A percentile compares a stretch with the other conserved stretches of the same genome.
Evolutionary conservation across 2,888 invertebrate genomes (phyloP).

Genomic region (Sarcophaga rosellei): DNA sequence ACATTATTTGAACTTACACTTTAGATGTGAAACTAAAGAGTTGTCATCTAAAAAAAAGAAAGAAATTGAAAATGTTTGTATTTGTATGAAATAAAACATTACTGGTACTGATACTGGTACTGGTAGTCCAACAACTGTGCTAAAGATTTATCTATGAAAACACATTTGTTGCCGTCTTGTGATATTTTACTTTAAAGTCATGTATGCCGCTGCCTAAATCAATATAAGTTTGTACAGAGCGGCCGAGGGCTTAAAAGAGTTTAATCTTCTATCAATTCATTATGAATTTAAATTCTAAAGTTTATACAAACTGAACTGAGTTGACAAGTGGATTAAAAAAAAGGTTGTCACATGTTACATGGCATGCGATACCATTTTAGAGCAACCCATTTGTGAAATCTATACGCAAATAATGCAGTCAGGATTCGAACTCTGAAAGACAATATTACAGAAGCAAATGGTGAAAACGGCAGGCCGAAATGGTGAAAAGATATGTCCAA

Average conservation of each 20-base stretch:
- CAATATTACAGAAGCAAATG: too few species aligned
- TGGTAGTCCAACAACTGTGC: constrained; percentile 52
- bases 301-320: background rate
- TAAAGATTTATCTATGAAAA: constrained; percentile 53
- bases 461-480: too few species aligned
- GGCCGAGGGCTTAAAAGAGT: background rate
- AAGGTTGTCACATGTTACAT: too few species aligned
- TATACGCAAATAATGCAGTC: too few species aligned
- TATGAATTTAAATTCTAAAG: background rate
- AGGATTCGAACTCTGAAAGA: too few species aligned
- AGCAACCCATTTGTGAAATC: too few species aligned
- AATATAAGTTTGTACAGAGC: background rate
- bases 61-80: constrained; percentile 9
- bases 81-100: constrained; percentile 20
- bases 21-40: background rate
- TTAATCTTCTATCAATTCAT: background rate
- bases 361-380: too few species aligned
- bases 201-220: constrained; percentile 13
- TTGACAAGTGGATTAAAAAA: too few species aligned
- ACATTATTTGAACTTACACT: constrained; percentile 49
- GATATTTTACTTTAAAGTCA: constrained; percentile 25
- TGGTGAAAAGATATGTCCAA: too few species aligned
- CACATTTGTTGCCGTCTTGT: background rate
- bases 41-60: constrained; percentile 35
- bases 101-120: constrained; percentile 57